Percentiles rank a stretch among this genome's conserved stretches.
phyloP scores from a whole-genome alignment of 2,888 invertebrate species.

The Chymomyza caudatula region DNA sequence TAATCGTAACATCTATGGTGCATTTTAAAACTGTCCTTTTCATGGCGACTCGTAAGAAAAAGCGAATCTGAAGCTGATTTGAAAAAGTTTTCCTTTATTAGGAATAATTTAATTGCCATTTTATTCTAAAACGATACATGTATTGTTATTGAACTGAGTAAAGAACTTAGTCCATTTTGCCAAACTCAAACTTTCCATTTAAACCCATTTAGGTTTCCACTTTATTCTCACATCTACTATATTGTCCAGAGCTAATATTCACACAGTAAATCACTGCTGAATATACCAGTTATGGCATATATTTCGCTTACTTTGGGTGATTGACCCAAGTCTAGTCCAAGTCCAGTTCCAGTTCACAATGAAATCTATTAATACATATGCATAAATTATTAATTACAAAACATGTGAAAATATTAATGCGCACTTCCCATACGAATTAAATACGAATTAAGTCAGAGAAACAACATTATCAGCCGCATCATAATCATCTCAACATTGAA shows the following conservation, averaged over 20 bases:
- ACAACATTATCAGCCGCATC: slow-evolving; percentile 9
- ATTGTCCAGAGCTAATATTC: neutral
- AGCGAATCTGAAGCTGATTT: no score
- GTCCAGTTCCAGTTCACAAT: slow-evolving; percentile 41
- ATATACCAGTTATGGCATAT: slow-evolving; percentile 2
- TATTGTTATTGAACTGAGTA: no score
- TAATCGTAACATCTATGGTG: no score
- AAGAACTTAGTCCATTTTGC: no score
- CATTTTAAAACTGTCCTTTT: no score
- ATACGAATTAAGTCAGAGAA: slow-evolving; percentile 48
- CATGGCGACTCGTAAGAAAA: no score
- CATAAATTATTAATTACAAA: slow-evolving; percentile 35
- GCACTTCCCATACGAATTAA: slow-evolving; percentile 64
- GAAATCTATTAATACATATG: slow-evolving; percentile 31
- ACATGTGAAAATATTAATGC: slow-evolving; percentile 66
- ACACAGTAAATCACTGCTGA: neutral
- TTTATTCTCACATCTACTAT: no score
- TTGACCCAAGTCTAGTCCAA: slow-evolving; percentile 38
- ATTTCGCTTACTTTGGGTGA: slow-evolving; percentile 19
- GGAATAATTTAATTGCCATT: no score
- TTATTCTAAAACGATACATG: no score
- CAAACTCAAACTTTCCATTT: no score
- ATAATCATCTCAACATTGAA: slow-evolving; percentile 8
- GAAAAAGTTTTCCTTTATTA: no score
- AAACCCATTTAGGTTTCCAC: no score